These are phyloP conservation scores for Eupsilia transversa DNA, from an alignment of 2,888 invertebrate genomes.

Conservation along the genomic window DNA sequence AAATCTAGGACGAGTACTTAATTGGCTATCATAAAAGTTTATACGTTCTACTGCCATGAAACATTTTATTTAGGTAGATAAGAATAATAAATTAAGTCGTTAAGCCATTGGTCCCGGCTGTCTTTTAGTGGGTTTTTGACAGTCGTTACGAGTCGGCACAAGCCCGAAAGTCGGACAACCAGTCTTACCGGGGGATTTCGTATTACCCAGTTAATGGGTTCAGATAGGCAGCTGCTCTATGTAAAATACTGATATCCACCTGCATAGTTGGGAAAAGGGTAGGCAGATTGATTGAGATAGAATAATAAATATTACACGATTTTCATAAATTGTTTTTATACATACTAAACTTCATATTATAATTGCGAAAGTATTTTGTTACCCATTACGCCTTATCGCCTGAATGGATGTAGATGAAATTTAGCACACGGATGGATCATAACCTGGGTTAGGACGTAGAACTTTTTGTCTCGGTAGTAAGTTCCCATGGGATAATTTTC, in stretches of 20 bases:
- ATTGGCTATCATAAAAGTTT: constrained; percentile 18
- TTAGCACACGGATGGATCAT: background rate
- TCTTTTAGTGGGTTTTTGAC: no score
- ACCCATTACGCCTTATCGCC: no score
- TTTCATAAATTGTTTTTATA: constrained; percentile 10
- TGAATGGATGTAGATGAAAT: background rate
- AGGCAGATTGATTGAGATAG: no score
- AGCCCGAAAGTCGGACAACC: no score
- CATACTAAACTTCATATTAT: background rate
- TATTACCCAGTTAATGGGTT: no score
- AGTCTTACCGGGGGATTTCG: no score
- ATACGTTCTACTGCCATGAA: constrained; percentile 9
- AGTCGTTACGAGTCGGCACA: no score
- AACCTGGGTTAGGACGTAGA: background rate
- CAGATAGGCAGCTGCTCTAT: no score
- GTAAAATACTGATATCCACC: no score
- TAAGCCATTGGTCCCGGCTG: no score
- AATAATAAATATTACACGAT: no score
- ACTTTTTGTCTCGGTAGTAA: background rate
- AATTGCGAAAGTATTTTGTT: background rate
- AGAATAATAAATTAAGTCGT: constrained; percentile 2
- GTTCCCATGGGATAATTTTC: background rate
- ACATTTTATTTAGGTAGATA: constrained; percentile 24
- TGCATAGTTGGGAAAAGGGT: no score
- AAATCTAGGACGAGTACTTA: constrained; percentile 17